Base-by-base conservation (phyloP, 2,113 vertebrate genomes). In the Campylomormyrus numenius region DNA sequence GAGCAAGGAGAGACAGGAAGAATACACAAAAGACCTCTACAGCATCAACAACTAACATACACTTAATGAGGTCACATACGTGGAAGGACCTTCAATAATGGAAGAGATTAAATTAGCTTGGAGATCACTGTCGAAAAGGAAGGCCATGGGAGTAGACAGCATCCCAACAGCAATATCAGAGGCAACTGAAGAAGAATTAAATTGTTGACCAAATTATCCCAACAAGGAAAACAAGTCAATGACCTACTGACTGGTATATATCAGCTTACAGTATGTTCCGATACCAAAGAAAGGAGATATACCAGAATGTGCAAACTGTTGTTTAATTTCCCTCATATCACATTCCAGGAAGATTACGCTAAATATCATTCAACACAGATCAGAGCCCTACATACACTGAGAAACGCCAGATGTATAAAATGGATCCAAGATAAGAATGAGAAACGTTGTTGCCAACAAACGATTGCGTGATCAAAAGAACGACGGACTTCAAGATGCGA, bases 161-260 rank as follows among this genome's bases (percentile, higher is more conserved):
- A 42, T 80, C 74, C 35, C 74, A 42, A 80, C 15, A 80, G 35
- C 35, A 80, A 80, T 80, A 80, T 80, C 35, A 77, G 31, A 39
- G 35, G 74, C 74, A 80, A 80, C 35, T 80, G 35, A 80, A 80
- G 11, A 77, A 77, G 35, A 80, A 80, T 80, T 42, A 39, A 42
- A 80, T 80, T 42, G 74, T 80, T 80, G 74, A 80, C 74, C 74
- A 80, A 80, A 80, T 80, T 80, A 80, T 80, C n/a, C 74, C 35
- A 35, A 80, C 15, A 42, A 35, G 74, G 31, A 80, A 39, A 80
- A 42, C 74, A 80, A 80, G 35, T 42, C 35, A 39, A 42, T 80
- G 74, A 19, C 15, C 31, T 3, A 39, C 74, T 39, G 13, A 80
- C 35, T 39, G 74, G 5, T 39, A 80, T 35, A 39, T 35, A 42